Evolutionary conservation across 1,140 invertebrate genomes (phyloP).

Genomic region (Drosophila melanica): DNA sequence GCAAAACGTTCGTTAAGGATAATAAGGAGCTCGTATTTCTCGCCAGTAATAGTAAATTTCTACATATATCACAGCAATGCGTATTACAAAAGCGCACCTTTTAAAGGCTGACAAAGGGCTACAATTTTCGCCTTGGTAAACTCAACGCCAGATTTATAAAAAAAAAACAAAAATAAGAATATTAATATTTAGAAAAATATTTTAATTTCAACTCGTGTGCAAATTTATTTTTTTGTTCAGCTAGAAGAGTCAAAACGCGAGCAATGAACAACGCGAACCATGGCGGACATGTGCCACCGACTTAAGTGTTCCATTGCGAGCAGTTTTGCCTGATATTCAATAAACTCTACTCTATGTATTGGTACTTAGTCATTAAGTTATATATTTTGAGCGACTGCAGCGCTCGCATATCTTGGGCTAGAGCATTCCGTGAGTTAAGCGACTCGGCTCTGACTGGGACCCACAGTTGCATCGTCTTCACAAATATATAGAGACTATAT

Average conservation of each 20-base stretch:
- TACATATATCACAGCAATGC: conserved; percentile 9
- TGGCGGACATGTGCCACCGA: background rate
- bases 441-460: background rate
- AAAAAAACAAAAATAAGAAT: no score
- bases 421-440: background rate
- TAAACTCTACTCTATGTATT: conserved; percentile 13
- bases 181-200: background rate
- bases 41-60: background rate
- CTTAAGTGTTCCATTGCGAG: background rate
- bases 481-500: conserved; percentile 13
- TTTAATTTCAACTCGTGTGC: conserved; percentile 1
- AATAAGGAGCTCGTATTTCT: no score
- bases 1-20: no score
- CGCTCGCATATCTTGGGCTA: background rate
- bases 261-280: background rate
- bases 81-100: no score
- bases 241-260: background rate
- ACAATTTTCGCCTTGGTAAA: no score
- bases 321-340: background rate
- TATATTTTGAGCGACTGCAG: background rate
- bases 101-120: background rate
- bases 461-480: background rate
- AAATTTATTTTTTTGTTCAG: conserved; percentile 3
- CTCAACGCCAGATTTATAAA: no score
- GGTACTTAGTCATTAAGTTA: conserved; percentile 18